Percentiles rank a stretch among this genome's conserved stretches.
Conservation (phyloP, 2,888 invertebrate species). For the Sminthurides aquaticus region DNA sequence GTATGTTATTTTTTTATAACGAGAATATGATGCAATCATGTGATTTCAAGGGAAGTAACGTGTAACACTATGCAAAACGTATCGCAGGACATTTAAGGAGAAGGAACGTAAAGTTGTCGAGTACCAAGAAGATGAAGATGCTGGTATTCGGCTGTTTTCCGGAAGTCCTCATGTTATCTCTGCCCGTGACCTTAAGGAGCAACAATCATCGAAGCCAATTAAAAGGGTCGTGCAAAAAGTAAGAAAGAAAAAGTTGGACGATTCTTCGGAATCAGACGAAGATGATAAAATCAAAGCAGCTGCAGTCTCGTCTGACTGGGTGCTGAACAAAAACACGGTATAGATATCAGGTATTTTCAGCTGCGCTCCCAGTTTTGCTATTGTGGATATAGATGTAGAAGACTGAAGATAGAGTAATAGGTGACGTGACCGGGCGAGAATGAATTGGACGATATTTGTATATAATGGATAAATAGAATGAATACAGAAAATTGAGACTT, state of each 20-base stretch:
- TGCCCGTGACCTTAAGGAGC: constrained; percentile 15
- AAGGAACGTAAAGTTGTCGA: constrained; percentile 11
- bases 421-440: too few relatives aligned
- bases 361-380: not conserved
- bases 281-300: constrained; percentile 30
- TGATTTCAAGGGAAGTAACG: not conserved
- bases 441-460: too few relatives aligned
- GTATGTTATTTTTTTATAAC: constrained; percentile 17
- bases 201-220: constrained; percentile 4
- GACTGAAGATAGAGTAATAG: not conserved
- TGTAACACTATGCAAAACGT: too few relatives aligned
- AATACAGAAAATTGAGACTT: too few relatives aligned
- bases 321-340: constrained; percentile 17
- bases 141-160: constrained; percentile 28
- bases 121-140: constrained; percentile 7
- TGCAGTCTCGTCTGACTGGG: constrained; percentile 35
- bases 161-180: constrained; percentile 13
- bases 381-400: not conserved
- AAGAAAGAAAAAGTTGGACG: constrained; percentile 11
- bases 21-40: not conserved
- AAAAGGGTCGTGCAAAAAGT: constrained; percentile 5
- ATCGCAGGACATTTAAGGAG: too few relatives aligned
- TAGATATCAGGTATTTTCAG: not conserved
- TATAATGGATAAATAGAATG: too few relatives aligned
- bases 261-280: constrained; percentile 28